Evolutionary conservation across 2,113 vertebrate genomes (phyloP).

Genomic region (Heterotilapia buettikoferi): DNA sequence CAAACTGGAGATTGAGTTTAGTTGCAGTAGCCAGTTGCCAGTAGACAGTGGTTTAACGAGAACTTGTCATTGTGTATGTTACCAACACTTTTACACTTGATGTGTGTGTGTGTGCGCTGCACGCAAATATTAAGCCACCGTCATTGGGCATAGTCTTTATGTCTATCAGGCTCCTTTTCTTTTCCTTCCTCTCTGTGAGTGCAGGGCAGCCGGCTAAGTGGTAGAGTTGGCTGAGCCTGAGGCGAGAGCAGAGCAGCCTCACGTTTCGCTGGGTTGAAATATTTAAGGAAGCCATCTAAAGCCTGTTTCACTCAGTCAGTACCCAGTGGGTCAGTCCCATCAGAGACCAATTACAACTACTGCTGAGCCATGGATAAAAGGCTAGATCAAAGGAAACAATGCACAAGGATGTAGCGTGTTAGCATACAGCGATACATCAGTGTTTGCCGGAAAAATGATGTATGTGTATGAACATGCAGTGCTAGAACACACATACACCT

Average conservation of each 20-base stretch:
- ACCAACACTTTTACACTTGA: not conserved
- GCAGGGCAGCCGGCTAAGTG: conserved; percentile 27
- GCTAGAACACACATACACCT: not conserved
- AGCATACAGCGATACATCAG: not conserved
- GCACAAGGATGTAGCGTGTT: not conserved
- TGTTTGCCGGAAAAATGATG: not conserved
- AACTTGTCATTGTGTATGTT: not conserved
- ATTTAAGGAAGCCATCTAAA: conserved; percentile 53
- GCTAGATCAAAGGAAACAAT: conserved; percentile 31
- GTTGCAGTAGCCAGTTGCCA: not conserved
- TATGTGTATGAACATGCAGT: not conserved
- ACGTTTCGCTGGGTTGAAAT: conserved; percentile 43
- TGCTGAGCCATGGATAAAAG: conserved; percentile 34
- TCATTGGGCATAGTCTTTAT: not conserved
- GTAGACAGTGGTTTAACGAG: conserved; percentile 7
- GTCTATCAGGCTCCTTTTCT: not conserved
- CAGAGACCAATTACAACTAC: conserved; percentile 59
- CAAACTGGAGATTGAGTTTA: not conserved
- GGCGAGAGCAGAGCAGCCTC: conserved; percentile 38
- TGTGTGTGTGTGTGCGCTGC: not conserved
- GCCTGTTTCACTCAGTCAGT: conserved; percentile 34
- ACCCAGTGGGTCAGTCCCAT: conserved; percentile 44
- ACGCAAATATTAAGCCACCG: not conserved
- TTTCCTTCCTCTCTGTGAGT: not conserved
- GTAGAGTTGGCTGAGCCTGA: conserved; percentile 28